Evolutionary conservation across 2,113 vertebrate species (phyloP).

Genomic region (Corvus cornix): DNA sequence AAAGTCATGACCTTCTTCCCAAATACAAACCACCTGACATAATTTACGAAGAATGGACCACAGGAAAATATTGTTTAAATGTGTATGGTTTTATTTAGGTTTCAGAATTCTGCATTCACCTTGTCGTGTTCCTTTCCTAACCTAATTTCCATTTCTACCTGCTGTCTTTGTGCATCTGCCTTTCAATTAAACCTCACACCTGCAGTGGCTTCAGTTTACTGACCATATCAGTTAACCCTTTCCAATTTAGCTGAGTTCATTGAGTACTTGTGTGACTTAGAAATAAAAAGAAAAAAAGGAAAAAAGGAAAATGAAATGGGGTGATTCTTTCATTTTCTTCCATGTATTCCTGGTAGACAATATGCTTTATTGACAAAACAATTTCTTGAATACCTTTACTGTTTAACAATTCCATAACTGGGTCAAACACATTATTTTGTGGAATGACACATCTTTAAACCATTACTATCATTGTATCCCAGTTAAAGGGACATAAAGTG

Average conservation of each 20-base stretch:
- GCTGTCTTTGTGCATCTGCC: conserved; percentile 26
- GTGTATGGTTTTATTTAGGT: neutral
- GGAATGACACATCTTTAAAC: neutral
- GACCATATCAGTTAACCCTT: neutral
- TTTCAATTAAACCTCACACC: conserved; percentile 17
- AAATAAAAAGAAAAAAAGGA: neutral
- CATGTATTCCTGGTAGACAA: neutral
- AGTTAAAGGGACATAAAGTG: neutral
- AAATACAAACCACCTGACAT: neutral
- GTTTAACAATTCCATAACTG: neutral
- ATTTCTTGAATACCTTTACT: neutral
- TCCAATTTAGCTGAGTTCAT: neutral
- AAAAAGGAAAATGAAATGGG: neutral
- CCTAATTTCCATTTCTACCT: conserved; percentile 22
- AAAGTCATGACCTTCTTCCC: neutral
- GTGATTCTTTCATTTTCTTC: neutral
- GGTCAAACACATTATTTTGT: neutral
- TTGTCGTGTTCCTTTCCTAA: conserved; percentile 1
- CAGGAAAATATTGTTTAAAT: neutral
- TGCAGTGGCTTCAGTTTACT: neutral
- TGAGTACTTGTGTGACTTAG: neutral
- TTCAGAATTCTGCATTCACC: neutral
- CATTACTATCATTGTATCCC: neutral
- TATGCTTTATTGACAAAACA: neutral
- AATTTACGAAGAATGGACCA: fast-evolving